phyloP scores from a whole-genome alignment of 2,797 vertebrate genomes.

The Lemur catta region DNA sequence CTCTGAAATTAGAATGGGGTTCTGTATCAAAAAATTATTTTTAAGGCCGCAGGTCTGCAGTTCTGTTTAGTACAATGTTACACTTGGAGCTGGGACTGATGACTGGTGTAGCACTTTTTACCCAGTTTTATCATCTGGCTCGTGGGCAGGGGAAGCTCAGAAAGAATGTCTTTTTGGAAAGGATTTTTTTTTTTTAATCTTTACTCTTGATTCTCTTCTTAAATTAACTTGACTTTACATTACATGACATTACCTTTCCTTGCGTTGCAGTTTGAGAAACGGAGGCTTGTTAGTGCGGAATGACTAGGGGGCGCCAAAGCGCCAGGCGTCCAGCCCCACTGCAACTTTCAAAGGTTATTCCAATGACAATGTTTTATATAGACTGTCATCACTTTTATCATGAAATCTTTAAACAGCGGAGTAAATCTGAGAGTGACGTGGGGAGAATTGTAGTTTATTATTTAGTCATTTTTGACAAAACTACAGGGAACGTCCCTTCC shows the following conservation, averaged over 20 bases:
- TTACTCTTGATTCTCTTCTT: neutral
- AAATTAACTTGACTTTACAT: neutral
- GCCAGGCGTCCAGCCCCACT: neutral
- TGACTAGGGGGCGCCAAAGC: slow-evolving; percentile 45
- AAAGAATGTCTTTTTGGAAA: neutral
- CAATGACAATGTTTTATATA: neutral
- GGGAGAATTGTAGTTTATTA: neutral
- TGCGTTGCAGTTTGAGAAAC: neutral
- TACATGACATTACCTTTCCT: neutral
- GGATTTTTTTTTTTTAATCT: neutral
- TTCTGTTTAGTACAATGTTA: neutral
- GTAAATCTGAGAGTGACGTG: neutral
- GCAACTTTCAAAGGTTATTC: neutral
- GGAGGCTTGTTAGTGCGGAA: neutral
- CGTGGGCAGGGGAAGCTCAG: neutral
- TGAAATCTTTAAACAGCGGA: neutral
- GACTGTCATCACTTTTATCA: neutral
- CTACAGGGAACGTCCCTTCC: neutral
- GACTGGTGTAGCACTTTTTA: neutral
- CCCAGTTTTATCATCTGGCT: neutral
- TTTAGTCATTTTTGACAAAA: neutral
- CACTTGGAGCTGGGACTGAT: neutral
- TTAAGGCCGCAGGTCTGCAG: neutral
- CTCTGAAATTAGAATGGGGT: neutral
- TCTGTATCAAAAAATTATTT: neutral